Percentiles rank a stretch among this genome's conserved stretches.
These are phyloP conservation scores for Pseudomyrmex flavicornis DNA, from an alignment of 1,140 invertebrate species.

Conservation along the genomic window DNA sequence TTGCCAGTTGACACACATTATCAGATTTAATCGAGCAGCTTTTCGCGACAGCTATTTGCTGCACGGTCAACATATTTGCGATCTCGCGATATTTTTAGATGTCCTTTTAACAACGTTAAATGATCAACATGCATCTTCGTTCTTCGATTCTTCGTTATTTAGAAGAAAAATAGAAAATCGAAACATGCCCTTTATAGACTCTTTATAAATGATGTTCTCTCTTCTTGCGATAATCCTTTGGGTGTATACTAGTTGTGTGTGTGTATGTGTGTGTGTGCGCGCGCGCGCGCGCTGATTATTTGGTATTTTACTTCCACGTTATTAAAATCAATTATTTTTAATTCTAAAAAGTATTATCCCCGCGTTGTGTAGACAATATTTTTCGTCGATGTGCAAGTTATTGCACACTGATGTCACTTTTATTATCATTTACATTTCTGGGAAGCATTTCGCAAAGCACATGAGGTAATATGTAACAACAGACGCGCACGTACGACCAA, in stretches of 20 bases:
- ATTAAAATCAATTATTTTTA: background rate
- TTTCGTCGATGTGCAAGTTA: conserved; percentile 35
- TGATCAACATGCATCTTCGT: background rate
- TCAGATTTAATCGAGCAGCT: conserved; percentile 59
- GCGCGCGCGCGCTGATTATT: too few relatives aligned
- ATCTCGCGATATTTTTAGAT: background rate
- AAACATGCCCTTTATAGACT: too few relatives aligned
- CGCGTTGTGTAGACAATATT: background rate
- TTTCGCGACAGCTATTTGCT: conserved; percentile 64
- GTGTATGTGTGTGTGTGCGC: too few relatives aligned
- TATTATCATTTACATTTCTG: conserved; percentile 43
- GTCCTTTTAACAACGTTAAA: background rate
- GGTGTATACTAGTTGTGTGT: too few relatives aligned
- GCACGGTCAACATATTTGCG: background rate
- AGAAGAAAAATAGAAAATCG: background rate
- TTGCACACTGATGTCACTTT: conserved; percentile 20
- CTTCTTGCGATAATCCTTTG: too few relatives aligned
- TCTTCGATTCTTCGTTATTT: background rate
- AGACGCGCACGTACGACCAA: background rate
- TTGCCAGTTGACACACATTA: conserved; percentile 58
- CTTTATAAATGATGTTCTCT: too few relatives aligned
- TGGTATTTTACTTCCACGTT: background rate
- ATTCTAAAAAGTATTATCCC: conserved; percentile 10
- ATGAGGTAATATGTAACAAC: conserved; percentile 56
- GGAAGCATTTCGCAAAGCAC: conserved; percentile 52